Evolutionary conservation across 2,113 vertebrate species (phyloP).

Genomic region (Ceuthmochares aereus): DNA sequence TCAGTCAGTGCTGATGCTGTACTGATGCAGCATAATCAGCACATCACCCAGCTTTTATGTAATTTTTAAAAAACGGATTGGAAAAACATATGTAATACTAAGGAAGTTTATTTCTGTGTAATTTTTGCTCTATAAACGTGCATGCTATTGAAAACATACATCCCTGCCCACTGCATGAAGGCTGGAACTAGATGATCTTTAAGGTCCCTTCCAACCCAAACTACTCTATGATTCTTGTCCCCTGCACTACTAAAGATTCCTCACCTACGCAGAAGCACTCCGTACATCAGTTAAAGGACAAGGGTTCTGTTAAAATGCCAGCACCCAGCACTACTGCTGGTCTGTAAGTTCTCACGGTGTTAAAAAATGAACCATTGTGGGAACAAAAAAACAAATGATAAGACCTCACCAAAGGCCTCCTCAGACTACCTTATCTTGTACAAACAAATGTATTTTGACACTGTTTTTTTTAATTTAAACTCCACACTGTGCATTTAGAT

Average conservation of each 20-base stretch:
- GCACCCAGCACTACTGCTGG: not conserved
- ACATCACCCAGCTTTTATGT: not conserved
- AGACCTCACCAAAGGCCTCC: not conserved
- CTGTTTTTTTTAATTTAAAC: not conserved
- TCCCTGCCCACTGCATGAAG: too few species aligned
- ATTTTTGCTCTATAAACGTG: not conserved
- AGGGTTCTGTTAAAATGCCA: not conserved
- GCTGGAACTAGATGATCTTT: not conserved
- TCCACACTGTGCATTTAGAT: not conserved
- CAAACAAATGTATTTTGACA: not conserved
- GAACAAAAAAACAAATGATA: not conserved
- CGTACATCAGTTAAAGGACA: accelerated
- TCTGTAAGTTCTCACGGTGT: not conserved
- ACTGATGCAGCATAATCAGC: not conserved
- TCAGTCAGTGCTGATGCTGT: not conserved
- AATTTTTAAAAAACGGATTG: not conserved
- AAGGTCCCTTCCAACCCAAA: too few species aligned
- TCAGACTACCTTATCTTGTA: not conserved
- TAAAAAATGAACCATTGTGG: not conserved
- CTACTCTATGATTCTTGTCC: too few species aligned
- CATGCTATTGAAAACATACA: not conserved
- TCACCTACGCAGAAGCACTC: not conserved
- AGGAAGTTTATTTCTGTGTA: not conserved
- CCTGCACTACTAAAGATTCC: not conserved
- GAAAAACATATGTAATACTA: not conserved